Evolutionary conservation across 2,888 invertebrate genomes (phyloP), one percentile per base, ranked within the genome.

Genomic region (Gordius sp.): DNA sequence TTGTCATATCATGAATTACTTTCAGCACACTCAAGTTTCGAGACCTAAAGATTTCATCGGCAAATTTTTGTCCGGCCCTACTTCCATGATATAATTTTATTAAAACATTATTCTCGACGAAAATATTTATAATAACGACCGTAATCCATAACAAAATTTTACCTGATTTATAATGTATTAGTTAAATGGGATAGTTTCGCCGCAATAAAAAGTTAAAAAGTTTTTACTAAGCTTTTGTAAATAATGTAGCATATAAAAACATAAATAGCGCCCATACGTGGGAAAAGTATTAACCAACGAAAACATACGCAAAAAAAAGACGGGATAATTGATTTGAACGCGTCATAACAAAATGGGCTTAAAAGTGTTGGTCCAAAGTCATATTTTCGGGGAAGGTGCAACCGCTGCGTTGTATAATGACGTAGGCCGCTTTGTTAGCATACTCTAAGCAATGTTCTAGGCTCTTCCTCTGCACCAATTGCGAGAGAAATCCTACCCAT

Each of bases 31-130:
- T 0, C 74, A 76, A 57, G 80, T 83, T 62, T 78, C 79, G 1
- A 83, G 82, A 68, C 85, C 86, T 24, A 78, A 78, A 64, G 85
- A 85, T 72, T 91, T 91, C 69, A 72, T 91, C 26, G 80, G 82
- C 0, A 87, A 87, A 72, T 91, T 91, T 72, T 75, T 82, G 62
- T 70, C 76, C 59, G 80, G 81, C 39, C 8, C 8, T 4, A 47
- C 47, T 4, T 8, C 47, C 8, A 47, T 47, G 8, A 8, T 18
- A 47, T 47, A 47, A 47, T n/a, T n/a, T 20, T n/a, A 47, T 47
- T n/a, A 47, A 47, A 18, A 8, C 47, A n/a, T 8, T n/a, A n/a
- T 47, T 47, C 4, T 47, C n/a, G n/a, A n/a, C n/a, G n/a, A n/a
- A n/a, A n/a, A n/a, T n/a, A n/a, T n/a, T n/a, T n/a, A n/a, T n/a